A percentile compares a stretch with the other conserved stretches of the same genome.
Evolutionary conservation across 1,140 invertebrate species (phyloP).

Genomic region (Monomorium pharaonis): DNA sequence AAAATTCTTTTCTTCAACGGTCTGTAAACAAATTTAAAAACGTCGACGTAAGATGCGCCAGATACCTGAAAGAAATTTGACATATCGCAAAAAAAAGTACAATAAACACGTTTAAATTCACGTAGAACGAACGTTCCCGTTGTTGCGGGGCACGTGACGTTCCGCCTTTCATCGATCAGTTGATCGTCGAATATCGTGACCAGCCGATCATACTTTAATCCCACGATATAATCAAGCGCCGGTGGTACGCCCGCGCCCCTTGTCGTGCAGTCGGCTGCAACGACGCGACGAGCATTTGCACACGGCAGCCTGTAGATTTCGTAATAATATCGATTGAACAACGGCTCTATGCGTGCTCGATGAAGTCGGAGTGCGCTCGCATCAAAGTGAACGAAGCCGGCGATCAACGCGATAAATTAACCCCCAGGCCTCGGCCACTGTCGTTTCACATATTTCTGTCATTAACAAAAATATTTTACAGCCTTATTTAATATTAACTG

Average conservation of each 20-base stretch:
- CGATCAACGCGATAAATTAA: slow-evolving; percentile 42
- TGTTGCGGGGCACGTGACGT: slow-evolving; percentile 51
- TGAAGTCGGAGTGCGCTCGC: slow-evolving; percentile 28
- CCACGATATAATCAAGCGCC: slow-evolving; percentile 68
- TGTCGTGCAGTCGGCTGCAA: slow-evolving; percentile 68
- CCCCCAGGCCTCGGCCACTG: background rate
- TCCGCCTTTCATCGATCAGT: slow-evolving; percentile 69
- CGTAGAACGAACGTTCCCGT: slow-evolving; percentile 31
- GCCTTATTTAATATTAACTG: background rate
- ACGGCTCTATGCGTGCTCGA: slow-evolving; percentile 59
- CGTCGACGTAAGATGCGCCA: background rate
- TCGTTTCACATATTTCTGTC: background rate
- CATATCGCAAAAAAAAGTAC: slow-evolving; percentile 8
- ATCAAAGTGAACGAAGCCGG: slow-evolving; percentile 36
- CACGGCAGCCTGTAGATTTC: slow-evolving; percentile 68
- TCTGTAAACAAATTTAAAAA: slow-evolving; percentile 39
- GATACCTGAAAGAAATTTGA: slow-evolving; percentile 13
- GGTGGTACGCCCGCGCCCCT: slow-evolving; percentile 63
- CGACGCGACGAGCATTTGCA: slow-evolving; percentile 71
- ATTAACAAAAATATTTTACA: slow-evolving; percentile 1
- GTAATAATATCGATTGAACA: slow-evolving; percentile 69
- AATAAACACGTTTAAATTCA: slow-evolving; percentile 31
- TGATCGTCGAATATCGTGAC: slow-evolving; percentile 73
- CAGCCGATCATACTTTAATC: slow-evolving; percentile 71
- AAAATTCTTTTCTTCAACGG: too few species aligned